Evolutionary conservation across 2,113 vertebrate species (phyloP).

Genomic region (Chlorodrepanis virens): DNA sequence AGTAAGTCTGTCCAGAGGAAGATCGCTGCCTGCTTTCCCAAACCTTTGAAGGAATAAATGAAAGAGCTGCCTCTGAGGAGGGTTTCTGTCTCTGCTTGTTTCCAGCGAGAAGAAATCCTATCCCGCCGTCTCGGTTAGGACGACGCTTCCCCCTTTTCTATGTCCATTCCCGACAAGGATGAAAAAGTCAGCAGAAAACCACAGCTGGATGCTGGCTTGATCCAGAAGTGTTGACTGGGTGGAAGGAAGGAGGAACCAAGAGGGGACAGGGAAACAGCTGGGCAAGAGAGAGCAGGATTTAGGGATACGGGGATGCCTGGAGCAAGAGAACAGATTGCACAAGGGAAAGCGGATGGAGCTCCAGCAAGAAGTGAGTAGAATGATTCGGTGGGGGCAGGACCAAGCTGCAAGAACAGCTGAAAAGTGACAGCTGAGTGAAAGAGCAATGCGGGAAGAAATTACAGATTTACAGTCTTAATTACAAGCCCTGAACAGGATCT

Average conservation of each 20-base stretch:
- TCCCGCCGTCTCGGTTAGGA: background rate
- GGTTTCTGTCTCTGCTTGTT: background rate
- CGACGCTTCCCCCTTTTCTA: background rate
- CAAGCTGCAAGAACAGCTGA: background rate
- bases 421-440: background rate
- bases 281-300: background rate
- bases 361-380: background rate
- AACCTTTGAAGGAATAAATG: background rate
- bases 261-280: background rate
- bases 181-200: background rate
- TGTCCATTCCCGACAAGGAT: background rate
- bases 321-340: background rate
- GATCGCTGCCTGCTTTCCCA: background rate
- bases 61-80: background rate
- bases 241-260: background rate
- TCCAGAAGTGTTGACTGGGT: background rate
- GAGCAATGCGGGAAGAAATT: background rate
- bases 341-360: background rate
- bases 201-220: background rate
- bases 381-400: background rate
- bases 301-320: background rate
- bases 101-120: background rate
- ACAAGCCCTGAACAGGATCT: background rate
- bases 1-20: background rate
- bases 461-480: constrained; percentile 38